phyloP scores from a whole-genome alignment of 2,113 vertebrate species.

The Nothocercus julius region DNA sequence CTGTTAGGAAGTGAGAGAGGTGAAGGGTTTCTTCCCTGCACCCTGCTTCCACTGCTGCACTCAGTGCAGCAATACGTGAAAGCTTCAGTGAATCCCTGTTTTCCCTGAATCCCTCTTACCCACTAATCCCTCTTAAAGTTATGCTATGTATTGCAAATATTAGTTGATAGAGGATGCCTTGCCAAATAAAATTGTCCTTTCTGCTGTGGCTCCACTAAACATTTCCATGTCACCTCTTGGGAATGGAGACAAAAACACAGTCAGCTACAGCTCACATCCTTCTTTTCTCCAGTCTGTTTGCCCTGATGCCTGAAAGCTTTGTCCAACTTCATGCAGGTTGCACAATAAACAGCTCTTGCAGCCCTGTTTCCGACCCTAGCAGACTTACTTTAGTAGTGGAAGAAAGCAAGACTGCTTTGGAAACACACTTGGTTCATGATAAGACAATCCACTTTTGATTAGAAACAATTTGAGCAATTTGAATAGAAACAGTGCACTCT shows the following conservation, averaged over 20 bases:
- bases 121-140: not conserved
- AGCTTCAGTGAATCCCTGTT: not conserved
- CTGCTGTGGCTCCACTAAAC: not conserved
- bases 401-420: not conserved
- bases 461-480: not conserved
- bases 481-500: not conserved
- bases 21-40: not conserved
- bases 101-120: not conserved
- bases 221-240: not conserved
- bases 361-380: not conserved
- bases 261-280: not conserved
- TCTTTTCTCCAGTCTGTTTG: not conserved
- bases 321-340: not conserved
- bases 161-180: slow-evolving; percentile 1
- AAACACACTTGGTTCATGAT: not conserved
- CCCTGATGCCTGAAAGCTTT: not conserved
- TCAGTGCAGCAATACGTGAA: not conserved
- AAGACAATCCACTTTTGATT: not conserved
- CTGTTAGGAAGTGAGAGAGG: not conserved
- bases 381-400: not conserved
- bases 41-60: not conserved
- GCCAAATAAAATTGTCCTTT: not conserved
- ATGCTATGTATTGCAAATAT: not conserved
- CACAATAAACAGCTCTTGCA: not conserved
- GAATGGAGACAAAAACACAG: not conserved